phyloP scores from a whole-genome alignment of 1,140 invertebrate species.

The Dinoponera quadriceps region DNA sequence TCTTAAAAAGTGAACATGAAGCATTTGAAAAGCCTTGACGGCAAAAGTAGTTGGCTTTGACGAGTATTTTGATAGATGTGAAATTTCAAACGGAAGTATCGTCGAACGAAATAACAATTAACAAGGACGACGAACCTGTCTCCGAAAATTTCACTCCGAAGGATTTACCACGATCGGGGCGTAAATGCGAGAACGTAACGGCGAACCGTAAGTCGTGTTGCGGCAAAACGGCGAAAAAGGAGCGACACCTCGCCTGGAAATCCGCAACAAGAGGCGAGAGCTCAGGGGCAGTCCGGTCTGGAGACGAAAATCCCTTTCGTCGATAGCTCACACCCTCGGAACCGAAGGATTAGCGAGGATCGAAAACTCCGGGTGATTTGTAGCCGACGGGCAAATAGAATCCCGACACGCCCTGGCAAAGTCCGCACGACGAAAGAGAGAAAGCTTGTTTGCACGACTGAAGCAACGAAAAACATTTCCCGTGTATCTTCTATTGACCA shows the following conservation, averaged over 20 bases:
- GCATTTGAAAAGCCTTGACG: no score
- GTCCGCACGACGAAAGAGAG: slow-evolving; percentile 17
- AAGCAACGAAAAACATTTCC: slow-evolving; percentile 51
- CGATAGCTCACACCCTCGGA: slow-evolving; percentile 34
- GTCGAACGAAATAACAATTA: not conserved
- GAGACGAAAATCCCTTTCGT: slow-evolving; percentile 65
- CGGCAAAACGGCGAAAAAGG: slow-evolving; percentile 26
- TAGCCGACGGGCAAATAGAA: slow-evolving; percentile 68
- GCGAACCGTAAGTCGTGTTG: no score
- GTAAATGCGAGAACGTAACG: slow-evolving; percentile 7
- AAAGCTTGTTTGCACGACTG: slow-evolving; percentile 50
- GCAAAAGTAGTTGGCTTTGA: no score
- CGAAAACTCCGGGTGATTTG: slow-evolving; percentile 72
- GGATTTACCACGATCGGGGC: slow-evolving; percentile 33
- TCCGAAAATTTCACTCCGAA: not conserved
- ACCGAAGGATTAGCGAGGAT: slow-evolving; percentile 70
- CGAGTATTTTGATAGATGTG: no score
- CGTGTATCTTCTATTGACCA: slow-evolving; percentile 50
- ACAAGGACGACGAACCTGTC: not conserved
- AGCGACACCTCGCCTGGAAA: slow-evolving; percentile 16
- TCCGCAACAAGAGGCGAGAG: slow-evolving; percentile 53
- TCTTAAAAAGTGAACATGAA: no score
- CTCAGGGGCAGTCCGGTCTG: slow-evolving; percentile 46
- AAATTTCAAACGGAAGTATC: not conserved
- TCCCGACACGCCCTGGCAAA: slow-evolving; percentile 32